Conservation (phyloP, 37 sponge, comb jelly and placozoan genomes). For the Dysidea cf. avara region DNA sequence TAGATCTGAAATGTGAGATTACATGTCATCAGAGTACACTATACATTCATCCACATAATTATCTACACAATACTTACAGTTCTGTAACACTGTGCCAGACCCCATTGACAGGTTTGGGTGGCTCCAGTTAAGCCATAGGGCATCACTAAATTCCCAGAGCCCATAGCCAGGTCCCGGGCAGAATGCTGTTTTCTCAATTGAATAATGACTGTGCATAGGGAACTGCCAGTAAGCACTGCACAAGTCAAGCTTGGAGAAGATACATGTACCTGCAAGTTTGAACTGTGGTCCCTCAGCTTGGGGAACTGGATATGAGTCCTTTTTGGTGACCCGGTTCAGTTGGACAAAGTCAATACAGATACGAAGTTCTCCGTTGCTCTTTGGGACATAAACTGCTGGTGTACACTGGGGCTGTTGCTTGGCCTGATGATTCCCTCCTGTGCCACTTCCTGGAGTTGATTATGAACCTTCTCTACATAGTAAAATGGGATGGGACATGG, state of each 20-base stretch:
- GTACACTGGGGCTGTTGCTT: no score
- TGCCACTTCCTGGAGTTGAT: no score
- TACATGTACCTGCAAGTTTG: background rate
- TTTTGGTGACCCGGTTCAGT: background rate
- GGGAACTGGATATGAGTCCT: constrained; percentile 13
- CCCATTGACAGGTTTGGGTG: background rate
- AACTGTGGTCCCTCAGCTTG: constrained; percentile 6
- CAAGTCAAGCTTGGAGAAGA: constrained; percentile 2
- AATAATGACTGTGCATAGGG: background rate
- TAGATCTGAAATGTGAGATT: constrained; percentile 8
- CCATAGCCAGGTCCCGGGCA: no score
- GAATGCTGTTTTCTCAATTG: constrained; percentile 13
- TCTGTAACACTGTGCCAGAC: constrained; percentile 4
- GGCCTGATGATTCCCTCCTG: no score
- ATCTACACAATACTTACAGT: no score
- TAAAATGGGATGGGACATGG: no score
- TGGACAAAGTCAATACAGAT: constrained; percentile 9
- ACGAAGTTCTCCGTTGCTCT: no score
- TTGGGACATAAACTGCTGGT: no score
- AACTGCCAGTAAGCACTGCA: constrained; percentile 12
- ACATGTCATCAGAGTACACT: constrained; percentile 6
- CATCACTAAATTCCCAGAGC: no score
- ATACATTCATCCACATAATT: constrained; percentile 11
- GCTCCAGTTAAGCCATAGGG: no score
- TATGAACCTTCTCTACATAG: no score